Base-by-base conservation (phyloP, 1,140 invertebrate genomes). In the Pogonus chalceus region DNA sequence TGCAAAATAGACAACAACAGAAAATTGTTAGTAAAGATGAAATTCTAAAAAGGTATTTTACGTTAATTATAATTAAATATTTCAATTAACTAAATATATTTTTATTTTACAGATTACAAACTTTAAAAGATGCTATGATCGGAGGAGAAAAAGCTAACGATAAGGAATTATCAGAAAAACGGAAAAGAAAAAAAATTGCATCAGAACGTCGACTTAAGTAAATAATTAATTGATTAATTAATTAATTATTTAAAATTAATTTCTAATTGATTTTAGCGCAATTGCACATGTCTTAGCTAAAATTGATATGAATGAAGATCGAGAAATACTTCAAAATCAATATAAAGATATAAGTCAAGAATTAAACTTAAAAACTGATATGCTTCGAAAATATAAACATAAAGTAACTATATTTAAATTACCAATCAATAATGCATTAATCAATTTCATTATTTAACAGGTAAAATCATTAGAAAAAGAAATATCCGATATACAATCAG, bases 281-380 rank as follows among this genome's bases (percentile, higher is more conserved):
- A 72, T 88, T 43, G 76, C 76, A 2, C 79, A 82, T 58, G 78
- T 85, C 3, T 73, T 88, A 56, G 75, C 76, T 1, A 79, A 83
- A 53, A 79, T 87, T 23, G 85, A 88, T 58, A 84, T 87, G 65
- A 80, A 81, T 59, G 76, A 79, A 22, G 74, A 77, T 56, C 64
- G 74, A 1, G 71, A 76, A 51, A 65, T 85, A 0, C 69, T 88
- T 37, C 73, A 84, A 35, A 75, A 71, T 35, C 76, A 79, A 56
- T 89, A 87, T 65, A 84, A 81, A 55, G 82, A 82, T 60, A 87
- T 88, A 35, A 80, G 84, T 61, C 82, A 89, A 57, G 88, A 91
- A 69, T 72, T 92, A 22, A 77, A 79, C 57, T 76, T 75, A 1
- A 87, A 88, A 69, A 87, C 80, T 14, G 81, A 85, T 49, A 68